These are phyloP conservation scores for Trachelus stipa DNA, from an alignment of 2,888 invertebrate species.

Conservation along the genomic window DNA sequence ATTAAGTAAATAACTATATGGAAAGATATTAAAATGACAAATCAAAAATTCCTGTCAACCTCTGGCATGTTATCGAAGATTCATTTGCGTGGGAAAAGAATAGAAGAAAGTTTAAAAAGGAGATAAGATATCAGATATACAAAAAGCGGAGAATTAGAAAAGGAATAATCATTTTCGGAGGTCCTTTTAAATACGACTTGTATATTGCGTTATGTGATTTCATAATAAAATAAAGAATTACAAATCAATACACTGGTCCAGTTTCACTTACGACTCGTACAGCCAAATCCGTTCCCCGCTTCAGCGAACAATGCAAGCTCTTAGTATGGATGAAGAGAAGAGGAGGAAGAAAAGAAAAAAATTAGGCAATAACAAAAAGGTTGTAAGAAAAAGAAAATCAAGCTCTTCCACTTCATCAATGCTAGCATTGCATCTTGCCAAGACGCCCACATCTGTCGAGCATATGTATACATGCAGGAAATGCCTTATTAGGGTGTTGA, in stretches of 20 bases:
- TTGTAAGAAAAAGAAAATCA: background rate
- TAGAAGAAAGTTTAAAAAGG: background rate
- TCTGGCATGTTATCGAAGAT: background rate
- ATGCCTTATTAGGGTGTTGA: constrained; percentile 51
- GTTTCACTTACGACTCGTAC: background rate
- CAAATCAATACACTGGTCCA: constrained; percentile 10
- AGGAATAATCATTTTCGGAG: background rate
- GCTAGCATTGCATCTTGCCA: background rate
- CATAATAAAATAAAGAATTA: constrained; percentile 49
- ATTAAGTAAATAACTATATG: constrained; percentile 23
- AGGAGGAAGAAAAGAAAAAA: background rate
- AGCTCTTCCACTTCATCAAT: background rate
- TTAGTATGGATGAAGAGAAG: background rate
- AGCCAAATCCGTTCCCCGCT: background rate
- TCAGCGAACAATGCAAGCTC: constrained; percentile 15
- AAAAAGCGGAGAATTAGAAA: background rate
- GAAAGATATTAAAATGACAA: constrained; percentile 30
- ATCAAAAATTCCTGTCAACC: constrained; percentile 36
- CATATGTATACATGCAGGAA: constrained; percentile 58
- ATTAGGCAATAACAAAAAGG: background rate
- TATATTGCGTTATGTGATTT: constrained; percentile 54
- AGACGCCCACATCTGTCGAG: constrained; percentile 39
- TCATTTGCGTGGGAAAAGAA: background rate
- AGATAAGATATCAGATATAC: background rate
- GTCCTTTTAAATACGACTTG: constrained; percentile 21